phyloP scores from a whole-genome alignment of 2,888 invertebrate genomes.

The Autographa pulchrina region DNA sequence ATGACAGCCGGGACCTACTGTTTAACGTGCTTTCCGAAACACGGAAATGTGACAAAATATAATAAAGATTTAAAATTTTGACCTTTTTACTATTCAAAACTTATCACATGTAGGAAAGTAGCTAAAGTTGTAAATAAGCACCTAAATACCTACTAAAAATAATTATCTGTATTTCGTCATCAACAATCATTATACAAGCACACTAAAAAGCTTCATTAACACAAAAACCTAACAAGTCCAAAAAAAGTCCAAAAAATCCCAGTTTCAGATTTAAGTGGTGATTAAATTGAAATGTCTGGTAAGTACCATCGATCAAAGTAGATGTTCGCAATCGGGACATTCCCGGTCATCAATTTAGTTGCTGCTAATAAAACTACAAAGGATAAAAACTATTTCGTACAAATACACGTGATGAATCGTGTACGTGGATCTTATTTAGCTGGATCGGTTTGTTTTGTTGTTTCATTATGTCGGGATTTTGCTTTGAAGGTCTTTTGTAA shows the following conservation, averaged over 20 bases:
- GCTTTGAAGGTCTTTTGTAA: background rate
- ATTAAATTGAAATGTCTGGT: constrained; percentile 71
- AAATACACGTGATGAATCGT: constrained; percentile 72
- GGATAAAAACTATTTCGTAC: constrained; percentile 74
- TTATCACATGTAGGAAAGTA: too few relatives aligned
- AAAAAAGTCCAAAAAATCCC: constrained; percentile 42
- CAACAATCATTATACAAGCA: background rate
- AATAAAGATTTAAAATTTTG: too few relatives aligned
- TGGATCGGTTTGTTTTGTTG: constrained; percentile 41
- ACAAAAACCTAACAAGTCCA: constrained; percentile 18
- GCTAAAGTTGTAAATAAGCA: too few relatives aligned
- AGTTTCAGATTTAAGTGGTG: constrained; percentile 64
- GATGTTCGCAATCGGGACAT: constrained; percentile 62
- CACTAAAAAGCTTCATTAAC: background rate
- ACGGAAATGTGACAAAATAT: too few relatives aligned
- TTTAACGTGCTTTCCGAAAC: too few relatives aligned
- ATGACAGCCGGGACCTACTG: too few relatives aligned
- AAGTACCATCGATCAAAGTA: constrained; percentile 68
- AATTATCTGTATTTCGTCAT: too few relatives aligned
- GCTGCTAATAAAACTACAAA: constrained; percentile 71
- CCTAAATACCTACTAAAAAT: too few relatives aligned
- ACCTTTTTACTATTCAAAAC: too few relatives aligned
- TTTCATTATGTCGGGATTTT: background rate
- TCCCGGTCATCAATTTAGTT: constrained; percentile 73
- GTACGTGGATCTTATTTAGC: constrained; percentile 46